Conservation (phyloP, 92 coral and sea anemone species). For the Epizoanthus ramosus region DNA sequence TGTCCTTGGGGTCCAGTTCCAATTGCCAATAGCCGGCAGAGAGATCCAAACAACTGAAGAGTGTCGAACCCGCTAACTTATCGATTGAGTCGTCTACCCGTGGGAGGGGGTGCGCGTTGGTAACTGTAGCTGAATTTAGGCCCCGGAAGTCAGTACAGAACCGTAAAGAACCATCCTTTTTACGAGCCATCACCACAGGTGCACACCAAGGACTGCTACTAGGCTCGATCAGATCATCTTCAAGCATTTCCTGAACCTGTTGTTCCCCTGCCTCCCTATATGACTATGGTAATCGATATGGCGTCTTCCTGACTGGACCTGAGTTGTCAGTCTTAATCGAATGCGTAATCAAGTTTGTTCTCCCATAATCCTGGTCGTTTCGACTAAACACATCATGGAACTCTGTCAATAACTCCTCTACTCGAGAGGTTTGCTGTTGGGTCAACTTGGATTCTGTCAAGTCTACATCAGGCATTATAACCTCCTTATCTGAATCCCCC, state of each 20-base stretch:
- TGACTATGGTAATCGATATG: slow-evolving; percentile 11
- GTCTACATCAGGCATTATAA: background rate
- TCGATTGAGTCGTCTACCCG: slow-evolving; percentile 37
- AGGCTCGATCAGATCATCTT: slow-evolving; percentile 34
- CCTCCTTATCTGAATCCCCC: background rate
- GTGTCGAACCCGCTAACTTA: slow-evolving; percentile 1
- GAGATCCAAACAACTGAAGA: slow-evolving; percentile 19
- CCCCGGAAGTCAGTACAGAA: slow-evolving; percentile 42
- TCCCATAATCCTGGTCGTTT: slow-evolving; percentile 1
- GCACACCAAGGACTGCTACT: slow-evolving; percentile 22
- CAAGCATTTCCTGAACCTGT: slow-evolving; percentile 34
- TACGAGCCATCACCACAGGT: slow-evolving; percentile 30
- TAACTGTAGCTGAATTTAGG: slow-evolving; percentile 22
- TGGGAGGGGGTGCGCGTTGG: slow-evolving; percentile 26
- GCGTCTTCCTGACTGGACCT: slow-evolving; percentile 18
- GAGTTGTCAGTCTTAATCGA: slow-evolving; percentile 35
- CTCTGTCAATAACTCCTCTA: slow-evolving; percentile 2
- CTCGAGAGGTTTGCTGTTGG: background rate
- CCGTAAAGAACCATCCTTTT: slow-evolving; percentile 38
- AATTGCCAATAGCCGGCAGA: slow-evolving; percentile 32
- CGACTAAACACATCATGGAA: slow-evolving; percentile 6
- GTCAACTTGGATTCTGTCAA: slow-evolving; percentile 30
- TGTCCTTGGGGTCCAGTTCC: slow-evolving; percentile 15
- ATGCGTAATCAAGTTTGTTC: slow-evolving; percentile 34
- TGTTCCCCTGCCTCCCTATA: slow-evolving; percentile 29